Evolutionary conservation across 2,113 vertebrate genomes (phyloP).

Genomic region (Atherinomorus stipes): DNA sequence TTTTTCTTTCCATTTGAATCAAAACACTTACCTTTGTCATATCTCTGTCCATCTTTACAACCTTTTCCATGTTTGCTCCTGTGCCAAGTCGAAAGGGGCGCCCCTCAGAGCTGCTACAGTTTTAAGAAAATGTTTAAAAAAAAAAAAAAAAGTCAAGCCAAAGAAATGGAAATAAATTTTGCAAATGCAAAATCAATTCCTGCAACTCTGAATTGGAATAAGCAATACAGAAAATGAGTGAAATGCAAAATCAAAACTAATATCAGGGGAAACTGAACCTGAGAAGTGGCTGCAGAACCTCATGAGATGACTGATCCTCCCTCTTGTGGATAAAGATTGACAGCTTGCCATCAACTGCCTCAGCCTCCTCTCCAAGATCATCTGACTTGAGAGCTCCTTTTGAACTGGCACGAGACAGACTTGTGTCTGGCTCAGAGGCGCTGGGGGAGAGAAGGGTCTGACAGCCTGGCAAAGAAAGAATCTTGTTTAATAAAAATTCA

Average conservation of each 20-base stretch:
- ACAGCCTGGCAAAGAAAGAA: slow-evolving; percentile 82
- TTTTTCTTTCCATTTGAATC: background rate
- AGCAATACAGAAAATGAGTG: no score
- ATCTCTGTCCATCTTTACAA: slow-evolving; percentile 99
- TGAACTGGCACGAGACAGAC: slow-evolving; percentile 89
- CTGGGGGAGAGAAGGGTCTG: slow-evolving; percentile 98
- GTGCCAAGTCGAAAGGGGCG: slow-evolving; percentile 97
- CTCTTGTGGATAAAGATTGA: slow-evolving; percentile 98
- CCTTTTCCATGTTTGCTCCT: slow-evolving; percentile 99
- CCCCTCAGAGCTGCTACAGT: slow-evolving; percentile 94
- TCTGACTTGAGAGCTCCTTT: slow-evolving; percentile 93
- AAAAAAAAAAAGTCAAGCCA: slow-evolving; percentile 9
- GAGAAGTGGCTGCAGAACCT: slow-evolving; percentile 95
- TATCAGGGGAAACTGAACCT: slow-evolving; percentile 82
- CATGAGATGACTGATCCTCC: slow-evolving; percentile 98
- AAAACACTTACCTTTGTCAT: slow-evolving; percentile 92
- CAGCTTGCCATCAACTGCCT: slow-evolving; percentile 97
- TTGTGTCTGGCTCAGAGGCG: slow-evolving; percentile 92
- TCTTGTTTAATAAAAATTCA: background rate
- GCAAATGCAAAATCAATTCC: no score
- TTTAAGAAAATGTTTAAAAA: slow-evolving; percentile 4
- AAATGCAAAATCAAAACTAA: background rate
- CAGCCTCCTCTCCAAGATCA: slow-evolving; percentile 93
- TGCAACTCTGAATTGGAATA: no score
- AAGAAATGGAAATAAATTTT: background rate